Percentiles rank a stretch among this genome's conserved stretches.
phyloP scores from a whole-genome alignment of 1,140 invertebrate species.

The Sitophilus oryzae region DNA sequence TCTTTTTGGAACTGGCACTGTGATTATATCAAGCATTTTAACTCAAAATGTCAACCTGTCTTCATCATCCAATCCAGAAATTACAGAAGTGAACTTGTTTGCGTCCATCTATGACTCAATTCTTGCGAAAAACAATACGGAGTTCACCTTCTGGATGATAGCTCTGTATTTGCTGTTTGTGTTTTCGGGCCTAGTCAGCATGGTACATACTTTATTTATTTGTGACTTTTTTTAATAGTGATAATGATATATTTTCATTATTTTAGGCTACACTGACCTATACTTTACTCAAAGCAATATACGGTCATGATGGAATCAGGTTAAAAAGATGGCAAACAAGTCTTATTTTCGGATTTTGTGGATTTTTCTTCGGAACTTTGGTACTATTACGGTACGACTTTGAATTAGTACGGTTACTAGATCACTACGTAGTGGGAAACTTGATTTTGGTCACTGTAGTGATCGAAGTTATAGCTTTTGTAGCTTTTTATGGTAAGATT shows the following conservation, averaged over 20 bases:
- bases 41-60: constrained; percentile 31
- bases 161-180: constrained; percentile 44
- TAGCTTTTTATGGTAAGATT: constrained; percentile 47
- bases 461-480: constrained; percentile 47
- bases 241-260: background rate
- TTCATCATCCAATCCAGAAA: constrained; percentile 22
- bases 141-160: constrained; percentile 42
- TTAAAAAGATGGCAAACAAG: constrained; percentile 44
- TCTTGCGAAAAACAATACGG: constrained; percentile 31
- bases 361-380: constrained; percentile 40
- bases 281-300: constrained; percentile 45
- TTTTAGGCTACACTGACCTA: constrained; percentile 47
- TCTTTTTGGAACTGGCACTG: constrained; percentile 42
- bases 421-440: constrained; percentile 49
- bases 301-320: constrained; percentile 41
- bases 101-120: constrained; percentile 46
- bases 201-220: constrained; percentile 42
- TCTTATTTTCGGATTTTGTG: constrained; percentile 33
- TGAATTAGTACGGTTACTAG: constrained; percentile 46
- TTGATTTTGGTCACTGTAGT: constrained; percentile 45
- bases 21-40: constrained; percentile 44
- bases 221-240: background rate
- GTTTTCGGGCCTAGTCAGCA: constrained; percentile 47
- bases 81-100: constrained; percentile 45
- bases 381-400: constrained; percentile 34